Conservation (phyloP, 2,888 invertebrate genomes). For the Netelia fuscicornis region DNA sequence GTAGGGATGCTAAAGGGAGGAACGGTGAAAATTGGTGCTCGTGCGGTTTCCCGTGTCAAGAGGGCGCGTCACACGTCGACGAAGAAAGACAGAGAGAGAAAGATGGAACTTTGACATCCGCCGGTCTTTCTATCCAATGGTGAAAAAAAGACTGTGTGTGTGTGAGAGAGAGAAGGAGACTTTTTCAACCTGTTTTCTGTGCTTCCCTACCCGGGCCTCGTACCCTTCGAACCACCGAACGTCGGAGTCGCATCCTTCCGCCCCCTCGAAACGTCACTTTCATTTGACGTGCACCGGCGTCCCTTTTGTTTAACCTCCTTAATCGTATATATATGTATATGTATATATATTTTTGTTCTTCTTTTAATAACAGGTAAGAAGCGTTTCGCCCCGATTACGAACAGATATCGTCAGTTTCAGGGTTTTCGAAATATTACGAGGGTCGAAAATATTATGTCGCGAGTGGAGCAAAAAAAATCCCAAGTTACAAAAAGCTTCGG, state of each 20-base stretch:
- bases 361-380: neutral
- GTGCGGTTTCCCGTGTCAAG: constrained; percentile 41
- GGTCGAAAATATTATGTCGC: no score
- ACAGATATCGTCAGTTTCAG: no score
- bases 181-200: constrained; percentile 53
- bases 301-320: constrained; percentile 44
- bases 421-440: no score
- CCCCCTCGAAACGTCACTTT: constrained; percentile 76
- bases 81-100: constrained; percentile 49
- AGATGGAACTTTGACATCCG: constrained; percentile 76
- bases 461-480: no score
- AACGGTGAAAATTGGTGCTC: constrained; percentile 57
- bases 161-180: constrained; percentile 49
- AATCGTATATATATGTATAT: constrained; percentile 28
- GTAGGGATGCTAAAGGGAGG: constrained; percentile 32
- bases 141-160: neutral
- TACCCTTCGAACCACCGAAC: constrained; percentile 58
- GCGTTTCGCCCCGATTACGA: neutral
- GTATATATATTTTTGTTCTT: constrained; percentile 2
- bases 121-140: constrained; percentile 75
- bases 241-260: constrained; percentile 78
- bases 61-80: constrained; percentile 20
- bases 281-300: constrained; percentile 72
- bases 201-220: constrained; percentile 52
- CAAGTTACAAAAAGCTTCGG: no score